These are phyloP conservation scores for Psammodynastes pulverulentus DNA, from an alignment of 2,113 vertebrate species.

Conservation along the genomic window DNA sequence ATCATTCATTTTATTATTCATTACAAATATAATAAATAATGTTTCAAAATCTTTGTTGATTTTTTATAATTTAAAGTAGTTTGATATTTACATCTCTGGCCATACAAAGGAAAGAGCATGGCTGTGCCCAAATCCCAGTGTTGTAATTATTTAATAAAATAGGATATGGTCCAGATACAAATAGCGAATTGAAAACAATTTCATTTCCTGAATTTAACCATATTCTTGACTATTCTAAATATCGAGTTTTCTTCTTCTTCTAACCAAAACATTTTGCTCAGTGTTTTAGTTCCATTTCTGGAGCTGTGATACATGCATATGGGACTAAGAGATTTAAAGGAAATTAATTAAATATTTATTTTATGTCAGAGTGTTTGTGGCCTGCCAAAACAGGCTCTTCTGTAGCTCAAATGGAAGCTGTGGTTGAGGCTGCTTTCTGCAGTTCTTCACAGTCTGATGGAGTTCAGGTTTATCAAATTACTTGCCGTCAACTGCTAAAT, in stretches of 20 bases:
- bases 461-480: not conserved
- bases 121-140: slow-evolving; percentile 40
- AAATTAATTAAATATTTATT: not conserved
- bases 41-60: slow-evolving; percentile 60
- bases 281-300: not conserved
- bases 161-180: slow-evolving; percentile 46
- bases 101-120: slow-evolving; percentile 25
- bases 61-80: slow-evolving; percentile 73
- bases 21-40: slow-evolving; percentile 76
- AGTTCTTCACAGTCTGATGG: not conserved
- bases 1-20: slow-evolving; percentile 72
- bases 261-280: not conserved
- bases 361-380: not conserved
- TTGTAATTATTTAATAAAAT: slow-evolving; percentile 40
- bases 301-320: not conserved
- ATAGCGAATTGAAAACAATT: slow-evolving; percentile 32
- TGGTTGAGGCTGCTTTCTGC: not conserved
- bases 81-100: slow-evolving; percentile 62
- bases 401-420: not conserved
- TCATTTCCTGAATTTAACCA: slow-evolving; percentile 16
- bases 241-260: not conserved
- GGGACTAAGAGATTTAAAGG: not conserved
- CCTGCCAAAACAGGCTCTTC: not conserved
- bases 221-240: not conserved
- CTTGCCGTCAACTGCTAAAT: not conserved